phyloP scores from a whole-genome alignment of 30 jellyfish, hydroid and myxozoan genomes.

The Hydractinia symbiolongicarpus region DNA sequence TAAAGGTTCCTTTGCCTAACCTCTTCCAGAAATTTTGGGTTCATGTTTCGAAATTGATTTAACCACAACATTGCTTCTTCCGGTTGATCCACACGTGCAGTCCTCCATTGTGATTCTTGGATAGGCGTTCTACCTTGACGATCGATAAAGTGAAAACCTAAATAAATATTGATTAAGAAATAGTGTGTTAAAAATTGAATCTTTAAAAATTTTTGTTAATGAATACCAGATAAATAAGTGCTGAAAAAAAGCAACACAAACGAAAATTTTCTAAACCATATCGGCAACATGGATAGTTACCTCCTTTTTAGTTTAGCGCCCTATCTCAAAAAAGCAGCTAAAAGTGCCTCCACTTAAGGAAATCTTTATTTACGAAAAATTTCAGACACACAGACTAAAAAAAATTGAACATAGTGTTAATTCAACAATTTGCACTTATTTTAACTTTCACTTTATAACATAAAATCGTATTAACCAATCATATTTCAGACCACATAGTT shows the following conservation, averaged over 20 bases:
- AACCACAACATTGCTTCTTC: conserved; percentile 67
- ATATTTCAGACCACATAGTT: no score
- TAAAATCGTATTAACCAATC: no score
- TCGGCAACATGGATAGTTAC: no score
- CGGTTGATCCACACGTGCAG: conserved; percentile 79
- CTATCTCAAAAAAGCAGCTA: no score
- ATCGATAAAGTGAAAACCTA: conserved; percentile 36
- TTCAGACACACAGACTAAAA: no score
- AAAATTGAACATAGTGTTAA: no score
- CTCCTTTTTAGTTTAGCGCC: no score
- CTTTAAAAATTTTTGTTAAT: neutral
- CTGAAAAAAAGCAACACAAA: neutral
- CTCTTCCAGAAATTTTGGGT: conserved; percentile 39
- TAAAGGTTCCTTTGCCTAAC: neutral
- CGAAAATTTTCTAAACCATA: no score
- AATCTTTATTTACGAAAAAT: no score
- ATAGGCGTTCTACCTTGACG: conserved; percentile 23
- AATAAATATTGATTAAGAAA: neutral
- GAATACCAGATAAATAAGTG: neutral
- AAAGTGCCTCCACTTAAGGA: no score
- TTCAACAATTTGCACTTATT: no score
- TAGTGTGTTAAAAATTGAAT: neutral
- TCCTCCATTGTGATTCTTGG: conserved; percentile 74
- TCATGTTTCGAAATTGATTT: conserved; percentile 57
- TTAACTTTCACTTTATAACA: no score